phyloP scores from a whole-genome alignment of 53 echinoderm and acorn worm genomes.

The Mesocentrotus franciscanus region DNA sequence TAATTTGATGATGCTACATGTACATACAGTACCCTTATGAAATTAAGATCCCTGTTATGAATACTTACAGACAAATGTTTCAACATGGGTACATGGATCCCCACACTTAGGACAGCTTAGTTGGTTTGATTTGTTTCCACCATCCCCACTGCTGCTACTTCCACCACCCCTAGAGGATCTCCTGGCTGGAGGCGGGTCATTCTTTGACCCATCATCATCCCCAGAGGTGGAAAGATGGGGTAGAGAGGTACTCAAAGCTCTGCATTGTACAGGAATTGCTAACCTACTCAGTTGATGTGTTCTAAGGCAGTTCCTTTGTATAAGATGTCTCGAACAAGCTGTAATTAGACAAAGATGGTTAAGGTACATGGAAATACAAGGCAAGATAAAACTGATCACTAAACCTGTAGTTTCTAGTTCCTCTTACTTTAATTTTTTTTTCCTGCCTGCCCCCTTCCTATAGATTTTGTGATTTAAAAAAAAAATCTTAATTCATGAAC shows the following conservation, averaged over 20 bases:
- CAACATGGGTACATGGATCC: constrained; percentile 97
- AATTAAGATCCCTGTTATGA: background rate
- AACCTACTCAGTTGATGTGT: constrained; percentile 17
- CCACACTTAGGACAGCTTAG: constrained; percentile 96
- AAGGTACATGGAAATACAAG: background rate
- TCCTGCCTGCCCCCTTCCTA: background rate
- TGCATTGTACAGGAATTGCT: constrained; percentile 58
- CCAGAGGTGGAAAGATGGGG: constrained; percentile 47
- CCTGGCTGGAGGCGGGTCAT: constrained; percentile 7
- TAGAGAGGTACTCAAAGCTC: constrained; percentile 44
- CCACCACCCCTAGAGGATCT: constrained; percentile 36
- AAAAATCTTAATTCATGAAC: no score
- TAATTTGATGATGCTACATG: no score
- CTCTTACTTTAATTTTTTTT: background rate
- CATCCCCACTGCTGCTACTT: constrained; percentile 66
- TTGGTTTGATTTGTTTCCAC: constrained; percentile 80
- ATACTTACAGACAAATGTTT: constrained; percentile 99
- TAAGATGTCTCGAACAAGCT: constrained; percentile 62
- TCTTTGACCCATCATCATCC: constrained; percentile 2
- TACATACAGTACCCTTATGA: background rate
- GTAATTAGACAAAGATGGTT: background rate
- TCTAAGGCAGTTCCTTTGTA: constrained; percentile 25
- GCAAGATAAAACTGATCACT: background rate
- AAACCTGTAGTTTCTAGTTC: background rate
- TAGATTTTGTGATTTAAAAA: no score